Base-by-base conservation (phyloP, 2,797 vertebrate species). In the Tamandua tetradactyla region DNA sequence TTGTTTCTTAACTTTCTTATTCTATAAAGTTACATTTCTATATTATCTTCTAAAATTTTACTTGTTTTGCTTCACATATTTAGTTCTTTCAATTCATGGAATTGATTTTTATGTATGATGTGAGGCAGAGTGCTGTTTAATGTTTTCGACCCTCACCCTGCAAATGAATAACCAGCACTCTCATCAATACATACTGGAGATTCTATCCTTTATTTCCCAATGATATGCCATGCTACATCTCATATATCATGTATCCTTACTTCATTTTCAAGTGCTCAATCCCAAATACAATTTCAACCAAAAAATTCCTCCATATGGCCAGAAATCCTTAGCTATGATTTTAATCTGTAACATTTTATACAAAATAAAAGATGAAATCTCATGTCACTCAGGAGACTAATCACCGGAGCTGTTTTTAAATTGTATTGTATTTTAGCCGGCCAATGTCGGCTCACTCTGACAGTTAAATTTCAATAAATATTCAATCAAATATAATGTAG, bases 381-480 rank as follows among this genome's bases (percentile, higher is more conserved):
- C 17, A 66, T 59, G 37, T 62, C 66, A 87, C 1, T 42, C 25
- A 88, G n/a, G 23, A 85, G 42, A 68, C 47, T 87, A 93, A 68
- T 93, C 57, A 13, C 23, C 32, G 80, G 87, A 66, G 22, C 30
- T 57, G n/a, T 84, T 95, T 88, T 80, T 55, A 85, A 92, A 94
- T 30, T 94, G 20, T 55, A 62, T 81, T 93, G 92, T 96, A 61
- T 91, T 69, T 84, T 80, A 84, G 15, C 4, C 8, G 89, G 72
- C 87, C 18, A 83, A 35, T 52, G 14, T 23, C 83, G 55, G n/a
- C 10, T 75, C 2, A 91, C 66, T 88, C n/a, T 84, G 40, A 69
- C 79, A 93, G 78, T 79, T 86, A 94, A 78, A 76, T 87, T 93
- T 95, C 55, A 85, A 94, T 91, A 96, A 90, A 92, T 94, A 96